A percentile compares a stretch with the other conserved stretches of the same genome.
These are phyloP conservation scores for Nesogale talazaci DNA, from an alignment of 2,113 vertebrate species.

Conservation along the genomic window DNA sequence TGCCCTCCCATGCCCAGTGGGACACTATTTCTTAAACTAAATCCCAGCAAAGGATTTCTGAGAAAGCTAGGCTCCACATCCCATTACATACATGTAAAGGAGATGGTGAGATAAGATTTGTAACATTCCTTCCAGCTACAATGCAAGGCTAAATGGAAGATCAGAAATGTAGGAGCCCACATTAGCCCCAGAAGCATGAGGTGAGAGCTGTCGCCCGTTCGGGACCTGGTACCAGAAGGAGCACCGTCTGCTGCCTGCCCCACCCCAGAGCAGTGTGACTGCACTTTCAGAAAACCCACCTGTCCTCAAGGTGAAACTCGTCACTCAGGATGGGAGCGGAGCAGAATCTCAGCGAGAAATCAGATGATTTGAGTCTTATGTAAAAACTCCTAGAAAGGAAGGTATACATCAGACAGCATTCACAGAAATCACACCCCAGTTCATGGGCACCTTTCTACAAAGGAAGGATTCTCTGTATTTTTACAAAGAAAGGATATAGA, in stretches of 20 bases:
- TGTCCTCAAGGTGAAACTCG: background rate
- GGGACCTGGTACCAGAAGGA: background rate
- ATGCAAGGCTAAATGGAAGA: conserved; percentile 1
- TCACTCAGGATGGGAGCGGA: background rate
- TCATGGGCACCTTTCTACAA: background rate
- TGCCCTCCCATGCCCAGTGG: background rate
- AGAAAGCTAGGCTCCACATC: background rate
- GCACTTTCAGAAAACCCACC: background rate
- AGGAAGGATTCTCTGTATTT: background rate
- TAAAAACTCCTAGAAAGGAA: background rate
- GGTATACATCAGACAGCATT: background rate
- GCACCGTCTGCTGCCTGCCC: background rate
- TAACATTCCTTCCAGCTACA: background rate
- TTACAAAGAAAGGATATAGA: background rate
- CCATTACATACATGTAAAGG: background rate
- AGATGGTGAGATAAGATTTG: background rate
- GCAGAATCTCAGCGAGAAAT: background rate
- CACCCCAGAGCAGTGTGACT: background rate
- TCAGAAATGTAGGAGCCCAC: background rate
- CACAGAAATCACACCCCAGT: background rate
- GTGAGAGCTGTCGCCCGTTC: background rate
- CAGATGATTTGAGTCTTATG: conserved; percentile 10
- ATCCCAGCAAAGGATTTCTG: background rate
- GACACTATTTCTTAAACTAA: background rate
- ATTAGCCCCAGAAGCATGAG: background rate